Evolutionary conservation across 2,797 vertebrate species (phyloP), one percentile per base, ranked within the genome.

Genomic region (Limnodromus scolopaceus): DNA sequence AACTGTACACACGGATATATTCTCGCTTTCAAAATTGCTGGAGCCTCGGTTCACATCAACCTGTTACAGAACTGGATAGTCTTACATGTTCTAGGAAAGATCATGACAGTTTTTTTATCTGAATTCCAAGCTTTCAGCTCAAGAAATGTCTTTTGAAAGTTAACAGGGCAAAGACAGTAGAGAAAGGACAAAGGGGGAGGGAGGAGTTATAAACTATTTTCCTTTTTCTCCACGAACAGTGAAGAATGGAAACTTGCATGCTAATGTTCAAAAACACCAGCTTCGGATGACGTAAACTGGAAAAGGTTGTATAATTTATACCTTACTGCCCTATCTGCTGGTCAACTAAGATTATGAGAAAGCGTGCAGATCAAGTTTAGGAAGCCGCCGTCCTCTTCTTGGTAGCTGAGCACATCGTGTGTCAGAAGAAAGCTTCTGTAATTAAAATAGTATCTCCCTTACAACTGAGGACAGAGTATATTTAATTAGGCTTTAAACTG

Each of bases 371-470:
- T 53, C 51, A 74, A 74, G 43, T 54, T 85, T 54, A 64, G 69
- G 64, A 93, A 94, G 65, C 41, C 1, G 2, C 45, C 60, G 63
- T 16, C 23, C 57, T 75, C 14, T 87, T 80, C 55, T 70, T 68
- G 13, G 36, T 63, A 75, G 51, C 32, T 16, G 18, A 92, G 61
- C 3, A 2, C 34, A 68, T 45, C 30, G 41, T 9, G 0, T 36
- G 43, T 49, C 48, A 61, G 55, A 87, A 71, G 58, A 93, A 92
- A 77, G 85, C 43, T 79, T 63, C 46, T 83, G 76, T 83, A 96
- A 88, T 92, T 95, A 94, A 95, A 87, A 70, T 20, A 87, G 49
- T n/a, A 77, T 70, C 61, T 95, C 48, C 53, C 49, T 86, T 79
- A 71, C 25, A 86, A 75, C 32, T 14, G 34, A 83, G 84, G 84